Conservation (phyloP, 2,797 vertebrate genomes). For the Cichlasoma orientale region DNA sequence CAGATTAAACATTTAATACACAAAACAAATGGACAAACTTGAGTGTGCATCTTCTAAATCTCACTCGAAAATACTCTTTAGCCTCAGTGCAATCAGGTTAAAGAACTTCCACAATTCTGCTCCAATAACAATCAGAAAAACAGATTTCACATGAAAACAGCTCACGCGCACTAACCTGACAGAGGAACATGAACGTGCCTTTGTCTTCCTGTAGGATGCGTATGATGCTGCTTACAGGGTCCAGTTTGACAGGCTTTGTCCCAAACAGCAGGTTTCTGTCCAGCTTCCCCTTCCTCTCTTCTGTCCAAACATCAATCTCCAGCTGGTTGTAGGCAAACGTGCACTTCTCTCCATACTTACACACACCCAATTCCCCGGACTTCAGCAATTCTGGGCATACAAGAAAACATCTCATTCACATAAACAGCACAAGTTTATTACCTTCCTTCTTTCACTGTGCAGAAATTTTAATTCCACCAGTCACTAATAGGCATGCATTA, state of each 20-base stretch:
- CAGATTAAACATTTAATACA: not conserved
- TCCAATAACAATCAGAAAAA: not conserved
- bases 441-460: not conserved
- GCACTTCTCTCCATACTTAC: constrained; percentile 92
- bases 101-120: not conserved
- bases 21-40: not conserved
- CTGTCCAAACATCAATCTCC: constrained; percentile 96
- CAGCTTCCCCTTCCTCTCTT: constrained; percentile 90
- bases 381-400: constrained; percentile 85
- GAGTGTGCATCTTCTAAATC: not conserved
- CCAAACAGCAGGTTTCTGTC: constrained; percentile 89
- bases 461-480: not conserved
- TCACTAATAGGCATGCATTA: too few relatives aligned
- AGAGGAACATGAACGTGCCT: constrained; percentile 79
- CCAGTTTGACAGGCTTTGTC: constrained; percentile 37
- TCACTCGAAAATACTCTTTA: not conserved
- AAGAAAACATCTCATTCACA: not conserved
- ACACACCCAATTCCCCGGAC: constrained; percentile 70
- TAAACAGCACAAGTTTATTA: not conserved
- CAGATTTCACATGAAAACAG: not conserved
- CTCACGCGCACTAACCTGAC: constrained; percentile 63
- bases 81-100: not conserved
- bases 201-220: constrained; percentile 69
- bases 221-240: constrained; percentile 53
- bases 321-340: constrained; percentile 96